Evolutionary conservation across 1,140 invertebrate genomes (phyloP), one percentile per base, ranked within the genome.

Genomic region (Cotesia glomerata): DNA sequence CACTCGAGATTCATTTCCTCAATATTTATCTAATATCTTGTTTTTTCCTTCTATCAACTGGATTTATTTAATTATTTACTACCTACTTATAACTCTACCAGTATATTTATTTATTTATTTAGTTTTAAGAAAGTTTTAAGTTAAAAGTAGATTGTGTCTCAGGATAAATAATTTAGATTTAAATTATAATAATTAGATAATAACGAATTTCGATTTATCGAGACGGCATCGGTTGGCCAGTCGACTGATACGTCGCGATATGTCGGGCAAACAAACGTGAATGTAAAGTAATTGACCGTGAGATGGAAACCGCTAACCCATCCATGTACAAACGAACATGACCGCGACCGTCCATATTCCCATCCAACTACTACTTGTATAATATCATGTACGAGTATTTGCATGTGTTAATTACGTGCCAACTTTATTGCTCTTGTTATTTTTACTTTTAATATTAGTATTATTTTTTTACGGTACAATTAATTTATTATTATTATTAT

Each of bases 151-250:
- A 26, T 26, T 26, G 26, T 26, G 26, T 26, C 26, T 26, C 26
- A 26, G 26, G 26, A 26, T 26, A 26, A 26, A 26, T 26, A 26
- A 13, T 54, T 54, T 13, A 54, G 14, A 54, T 13, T 54, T 14
- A 16, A 54, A 13, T 54, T 5, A 14, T n/a, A 32, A 36, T 9
- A 52, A 18, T 4, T 62, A 49, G 45, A 67, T 34, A 67, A 67
- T 36, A 5, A 54, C 11, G 16, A 16, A 39, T 49, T 49, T 72
- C 26, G 8, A 72, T 59, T 67, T 67, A 72, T 72, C 71, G 64
- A 67, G 63, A 67, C 71, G 63, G 71, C 64, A 72, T 72, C 71
- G 52, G 63, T 72, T 67, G 71, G 71, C 71, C 71, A 72, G 71
- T 72, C 71, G 71, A 72, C 64, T 72, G 71, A 72, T 72, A 59